Base-by-base conservation (phyloP, 2,888 invertebrate genomes). In the Amphipoea lucens region DNA sequence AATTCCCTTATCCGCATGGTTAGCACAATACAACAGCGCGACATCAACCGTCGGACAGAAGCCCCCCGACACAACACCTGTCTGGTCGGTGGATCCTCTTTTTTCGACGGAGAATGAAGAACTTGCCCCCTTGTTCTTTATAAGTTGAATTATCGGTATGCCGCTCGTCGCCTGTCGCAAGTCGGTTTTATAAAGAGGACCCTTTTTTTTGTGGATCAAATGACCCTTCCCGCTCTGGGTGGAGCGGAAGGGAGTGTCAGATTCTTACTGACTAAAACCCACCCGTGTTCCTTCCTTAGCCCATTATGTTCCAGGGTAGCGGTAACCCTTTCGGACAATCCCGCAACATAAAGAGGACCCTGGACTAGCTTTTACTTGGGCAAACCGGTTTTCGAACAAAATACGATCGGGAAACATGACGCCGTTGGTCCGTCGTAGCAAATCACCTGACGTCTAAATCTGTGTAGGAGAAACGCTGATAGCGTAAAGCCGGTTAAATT, bases 401-500 rank as follows among this genome's bases (percentile, higher is more conserved):
- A 29, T 63, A 40, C 67, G n/a, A 66, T 60, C 51, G 14, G 12
- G n/a, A 40, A 29, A 54, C 42, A 48, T 60, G 60, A 54, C 54
- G 4, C 14, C n/a, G 0, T n/a, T 14, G 7, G 14, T 36, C 48
- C 12, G 4, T 45, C 20, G 45, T 63, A 29, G 2, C 62, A 78
- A 78, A 71, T 71, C 66, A 67, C 70, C 23, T 57, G 17, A 23
- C 12, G 29, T 17, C 1, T 70, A 74, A 70, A 75, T 69, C 48
- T 79, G 9, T 63, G 57, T 20, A 48, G 14, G 45, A 40, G 6
- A 74, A 68, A 80, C 40, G 12, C 67, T 68, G 68, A 80, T 63
- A 48, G 6, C 62, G 3, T 14, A 63, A 75, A 69, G 29, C 14
- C 23, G 0, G 23, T 57, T 29, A 63, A 74, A 69, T 83, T 29